phyloP scores from a whole-genome alignment of 1,140 invertebrate species.

The Papilio aristodemus region DNA sequence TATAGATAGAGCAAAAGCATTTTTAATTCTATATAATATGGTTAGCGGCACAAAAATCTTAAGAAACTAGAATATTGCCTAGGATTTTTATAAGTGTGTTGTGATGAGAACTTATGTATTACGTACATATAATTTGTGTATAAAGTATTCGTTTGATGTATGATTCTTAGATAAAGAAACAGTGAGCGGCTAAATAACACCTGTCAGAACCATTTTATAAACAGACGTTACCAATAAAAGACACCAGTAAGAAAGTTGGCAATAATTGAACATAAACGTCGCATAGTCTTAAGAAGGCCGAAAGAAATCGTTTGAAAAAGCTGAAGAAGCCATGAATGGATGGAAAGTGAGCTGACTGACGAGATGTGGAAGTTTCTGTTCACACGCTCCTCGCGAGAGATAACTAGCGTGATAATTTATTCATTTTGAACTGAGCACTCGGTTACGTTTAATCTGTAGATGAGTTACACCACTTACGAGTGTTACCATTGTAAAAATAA shows the following conservation, averaged over 20 bases:
- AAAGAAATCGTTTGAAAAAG: constrained; percentile 77
- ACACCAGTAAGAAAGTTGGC: constrained; percentile 66
- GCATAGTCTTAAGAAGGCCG: constrained; percentile 54
- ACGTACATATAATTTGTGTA: not conserved
- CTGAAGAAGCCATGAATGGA: constrained; percentile 74
- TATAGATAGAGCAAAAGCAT: no score
- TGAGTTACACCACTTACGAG: constrained; percentile 25
- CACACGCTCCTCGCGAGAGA: constrained; percentile 56
- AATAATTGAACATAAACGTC: constrained; percentile 46
- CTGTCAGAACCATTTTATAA: constrained; percentile 3
- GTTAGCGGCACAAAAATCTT: no score
- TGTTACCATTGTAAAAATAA: constrained; percentile 11
- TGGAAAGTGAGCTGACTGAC: constrained; percentile 73
- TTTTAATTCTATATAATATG: no score
- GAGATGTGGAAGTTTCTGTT: constrained; percentile 69
- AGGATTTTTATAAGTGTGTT: no score
- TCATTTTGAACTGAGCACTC: constrained; percentile 31
- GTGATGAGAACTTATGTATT: not conserved
- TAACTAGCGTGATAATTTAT: constrained; percentile 33
- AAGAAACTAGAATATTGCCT: no score
- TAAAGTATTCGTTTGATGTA: not conserved
- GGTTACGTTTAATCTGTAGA: constrained; percentile 26
- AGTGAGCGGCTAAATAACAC: not conserved
- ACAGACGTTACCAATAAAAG: constrained; percentile 32
- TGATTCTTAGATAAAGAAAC: not conserved